These are phyloP conservation scores for Falco biarmicus DNA, from an alignment of 2,797 vertebrate species.

Conservation along the genomic window DNA sequence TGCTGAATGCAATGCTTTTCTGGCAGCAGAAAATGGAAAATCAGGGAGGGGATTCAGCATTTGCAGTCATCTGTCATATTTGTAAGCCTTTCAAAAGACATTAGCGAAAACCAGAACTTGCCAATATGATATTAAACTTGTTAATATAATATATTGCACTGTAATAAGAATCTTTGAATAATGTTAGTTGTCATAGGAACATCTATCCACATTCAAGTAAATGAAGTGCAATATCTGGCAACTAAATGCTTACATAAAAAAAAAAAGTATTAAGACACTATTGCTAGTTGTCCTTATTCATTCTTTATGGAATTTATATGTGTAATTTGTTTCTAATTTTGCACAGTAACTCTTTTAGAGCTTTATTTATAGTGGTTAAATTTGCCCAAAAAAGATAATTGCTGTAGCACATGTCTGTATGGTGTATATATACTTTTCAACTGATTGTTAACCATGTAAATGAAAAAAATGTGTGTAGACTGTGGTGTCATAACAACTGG, in stretches of 20 bases:
- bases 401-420: not conserved
- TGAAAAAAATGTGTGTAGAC: not conserved
- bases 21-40: constrained; percentile 60
- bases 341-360: not conserved
- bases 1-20: constrained; percentile 23
- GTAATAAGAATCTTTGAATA: constrained; percentile 49
- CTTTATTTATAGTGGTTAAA: not conserved
- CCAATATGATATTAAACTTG: constrained; percentile 57
- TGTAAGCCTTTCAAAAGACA: constrained; percentile 44
- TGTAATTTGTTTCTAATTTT: constrained; percentile 30
- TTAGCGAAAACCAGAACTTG: constrained; percentile 33
- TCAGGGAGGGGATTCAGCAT: not conserved
- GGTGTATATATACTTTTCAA: not conserved
- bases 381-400: constrained; percentile 11
- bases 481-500: not conserved
- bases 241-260: not conserved
- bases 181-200: constrained; percentile 62
- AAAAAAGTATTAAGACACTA: not conserved
- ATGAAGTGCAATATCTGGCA: constrained; percentile 70
- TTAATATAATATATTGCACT: constrained; percentile 39
- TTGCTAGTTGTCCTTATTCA: not conserved
- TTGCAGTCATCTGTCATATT: constrained; percentile 26
- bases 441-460: not conserved
- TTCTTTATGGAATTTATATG: constrained; percentile 27
- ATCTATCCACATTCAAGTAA: constrained; percentile 62